phyloP scores from a whole-genome alignment of 2,113 vertebrate genomes.

The Protobothrops flavoviridis region DNA sequence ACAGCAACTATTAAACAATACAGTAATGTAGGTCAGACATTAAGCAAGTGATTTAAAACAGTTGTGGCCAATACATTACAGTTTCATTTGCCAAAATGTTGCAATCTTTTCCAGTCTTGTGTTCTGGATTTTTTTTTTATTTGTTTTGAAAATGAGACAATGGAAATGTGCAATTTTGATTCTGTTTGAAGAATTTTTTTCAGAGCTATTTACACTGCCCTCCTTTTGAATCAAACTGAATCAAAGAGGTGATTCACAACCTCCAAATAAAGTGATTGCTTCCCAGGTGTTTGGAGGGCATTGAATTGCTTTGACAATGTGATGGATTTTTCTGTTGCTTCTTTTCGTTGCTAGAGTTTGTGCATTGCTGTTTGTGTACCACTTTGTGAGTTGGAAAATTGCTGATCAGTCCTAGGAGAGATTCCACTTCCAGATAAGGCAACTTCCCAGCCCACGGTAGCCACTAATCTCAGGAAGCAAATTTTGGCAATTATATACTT shows the following conservation, averaged over 20 bases:
- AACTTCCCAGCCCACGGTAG: background rate
- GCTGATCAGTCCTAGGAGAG: background rate
- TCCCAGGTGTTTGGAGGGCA: background rate
- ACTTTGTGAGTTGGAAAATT: background rate
- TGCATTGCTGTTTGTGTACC: background rate
- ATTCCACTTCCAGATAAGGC: background rate
- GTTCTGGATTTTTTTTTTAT: background rate
- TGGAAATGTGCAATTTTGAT: background rate
- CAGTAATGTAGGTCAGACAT: too few relatives aligned
- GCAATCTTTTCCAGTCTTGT: background rate
- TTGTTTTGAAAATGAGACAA: background rate
- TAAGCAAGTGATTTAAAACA: too few relatives aligned
- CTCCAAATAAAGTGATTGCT: background rate
- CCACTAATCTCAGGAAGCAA: background rate
- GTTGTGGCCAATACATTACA: too few relatives aligned
- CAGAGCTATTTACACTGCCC: background rate
- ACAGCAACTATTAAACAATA: too few relatives aligned
- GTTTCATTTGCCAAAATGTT: background rate
- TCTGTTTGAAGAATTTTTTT: background rate
- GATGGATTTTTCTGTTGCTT: background rate
- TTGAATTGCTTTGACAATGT: background rate
- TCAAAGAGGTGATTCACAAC: background rate
- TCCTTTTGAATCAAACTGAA: background rate
- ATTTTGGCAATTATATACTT: background rate
- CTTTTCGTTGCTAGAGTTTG: background rate